Evolutionary conservation across 2,797 vertebrate species (phyloP).

Genomic region (Sarcoramphus papa): DNA sequence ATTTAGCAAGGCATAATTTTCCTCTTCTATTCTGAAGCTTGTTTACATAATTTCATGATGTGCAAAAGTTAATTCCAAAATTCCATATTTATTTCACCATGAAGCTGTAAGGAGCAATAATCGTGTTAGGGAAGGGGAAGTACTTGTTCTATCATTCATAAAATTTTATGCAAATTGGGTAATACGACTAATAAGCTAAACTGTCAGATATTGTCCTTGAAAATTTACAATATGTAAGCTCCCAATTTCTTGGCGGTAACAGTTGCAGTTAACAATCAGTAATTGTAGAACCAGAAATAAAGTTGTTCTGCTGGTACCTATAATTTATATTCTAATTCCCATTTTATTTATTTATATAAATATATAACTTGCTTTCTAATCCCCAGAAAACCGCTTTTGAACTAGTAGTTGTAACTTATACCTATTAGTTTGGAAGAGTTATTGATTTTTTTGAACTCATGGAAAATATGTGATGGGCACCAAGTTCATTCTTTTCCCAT

Average conservation of each 20-base stretch:
- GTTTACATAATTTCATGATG: neutral
- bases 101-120: neutral
- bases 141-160: neutral
- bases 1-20: neutral
- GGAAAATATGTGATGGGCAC: neutral
- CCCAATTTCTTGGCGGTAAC: neutral
- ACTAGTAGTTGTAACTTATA: neutral
- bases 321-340: neutral
- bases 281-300: neutral
- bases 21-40: neutral
- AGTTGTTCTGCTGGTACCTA: neutral
- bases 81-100: neutral
- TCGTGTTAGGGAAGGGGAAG: neutral
- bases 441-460: neutral
- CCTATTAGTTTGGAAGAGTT: neutral
- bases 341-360: neutral
- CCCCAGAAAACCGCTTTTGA: neutral
- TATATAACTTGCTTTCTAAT: neutral
- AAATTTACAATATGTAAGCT: neutral
- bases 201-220: neutral
- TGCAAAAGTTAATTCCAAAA: neutral
- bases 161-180: neutral
- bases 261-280: neutral
- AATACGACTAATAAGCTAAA: neutral
- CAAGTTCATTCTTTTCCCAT: neutral